These are phyloP conservation scores for Drosophila merina DNA, from an alignment of 2,888 invertebrate species.

Conservation along the genomic window DNA sequence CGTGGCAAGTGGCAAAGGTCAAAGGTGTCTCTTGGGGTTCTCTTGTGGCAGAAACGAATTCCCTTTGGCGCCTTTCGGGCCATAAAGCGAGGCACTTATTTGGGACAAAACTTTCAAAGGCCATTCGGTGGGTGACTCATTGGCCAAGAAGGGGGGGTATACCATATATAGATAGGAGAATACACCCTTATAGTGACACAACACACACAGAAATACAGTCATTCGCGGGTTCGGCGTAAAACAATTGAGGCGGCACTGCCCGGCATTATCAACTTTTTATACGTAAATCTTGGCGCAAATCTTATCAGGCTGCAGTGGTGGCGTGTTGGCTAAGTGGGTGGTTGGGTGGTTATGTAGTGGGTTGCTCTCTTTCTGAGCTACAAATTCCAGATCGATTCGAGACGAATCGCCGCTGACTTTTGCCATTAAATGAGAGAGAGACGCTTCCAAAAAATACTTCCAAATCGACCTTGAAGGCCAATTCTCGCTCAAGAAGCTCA, in stretches of 20 bases:
- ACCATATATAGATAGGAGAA: neutral
- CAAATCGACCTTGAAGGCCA: conserved; percentile 60
- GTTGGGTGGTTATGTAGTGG: neutral
- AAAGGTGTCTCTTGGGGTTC: too few species aligned
- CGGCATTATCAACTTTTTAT: conserved; percentile 44
- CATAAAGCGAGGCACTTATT: too few species aligned
- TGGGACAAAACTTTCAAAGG: too few species aligned
- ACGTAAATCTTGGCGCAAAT: conserved; percentile 70
- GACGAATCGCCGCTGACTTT: conserved; percentile 21
- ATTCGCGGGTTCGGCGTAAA: conserved; percentile 28
- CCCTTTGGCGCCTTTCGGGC: too few species aligned
- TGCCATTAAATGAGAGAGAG: conserved; percentile 26
- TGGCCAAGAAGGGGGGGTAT: too few species aligned
- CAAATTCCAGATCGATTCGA: neutral
- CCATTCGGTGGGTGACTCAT: too few species aligned
- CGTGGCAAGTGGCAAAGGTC: too few species aligned
- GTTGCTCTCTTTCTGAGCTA: too few species aligned
- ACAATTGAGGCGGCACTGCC: conserved; percentile 24
- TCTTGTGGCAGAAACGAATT: too few species aligned
- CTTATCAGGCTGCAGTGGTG: conserved; percentile 52
- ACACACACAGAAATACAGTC: conserved; percentile 9
- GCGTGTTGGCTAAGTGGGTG: conserved; percentile 5
- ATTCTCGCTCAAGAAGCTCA: conserved; percentile 56
- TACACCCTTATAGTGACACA: neutral
- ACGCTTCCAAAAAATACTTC: conserved; percentile 14